Base-by-base conservation (phyloP, 2,797 vertebrate species). In the Alectoris magna region DNA sequence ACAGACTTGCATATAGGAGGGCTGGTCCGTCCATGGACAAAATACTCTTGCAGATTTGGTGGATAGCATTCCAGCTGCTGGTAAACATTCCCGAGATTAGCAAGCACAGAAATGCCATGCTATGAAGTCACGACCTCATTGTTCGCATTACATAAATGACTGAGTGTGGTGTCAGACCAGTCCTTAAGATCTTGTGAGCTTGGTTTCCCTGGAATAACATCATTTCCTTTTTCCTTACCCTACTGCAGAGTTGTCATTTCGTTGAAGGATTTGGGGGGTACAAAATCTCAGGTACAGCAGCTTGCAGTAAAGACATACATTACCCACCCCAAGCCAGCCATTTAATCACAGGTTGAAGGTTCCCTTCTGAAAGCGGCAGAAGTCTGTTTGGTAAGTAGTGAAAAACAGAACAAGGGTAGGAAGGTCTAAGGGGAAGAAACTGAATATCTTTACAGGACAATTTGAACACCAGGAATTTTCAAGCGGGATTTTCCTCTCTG, bases 1-100 rank as follows among this genome's bases (percentile, higher is more conserved):
- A 27, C 15, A 13, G 53, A 31, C 41, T 56, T 19, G 51, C 1
- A 0, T 1, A 9, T 19, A 46, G 18, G 76, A 70, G 9, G 3
- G 83, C 64, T 70, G 2, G 88, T 62, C 64, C 19, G 11, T 60
- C 34, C 44, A 2, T 12, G 19, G 31, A n/a, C 27, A 70, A 73
- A 84, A 75, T 46, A 59, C 15, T 60, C 48, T 78, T 73, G 29
- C 36, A 87, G 5, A 64, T 71, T 79, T 73, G 5, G 3, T 27
- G 23, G 23, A 63, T 41, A 63, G 27, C 13, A 21, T 56, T 77
- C 84, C 44, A 59, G 31, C 6, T 56, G 41, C 64, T 64, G 46
- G 11, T 43, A 55, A 9, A 59, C 62, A 49, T 31, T 88, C 17
- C 67, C 51, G 24, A 73, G 51, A 4, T 62, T 72, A 74, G 46